These are phyloP conservation scores for Magallana nippona DNA, from an alignment of 2,888 invertebrate genomes.

Conservation along the genomic window DNA sequence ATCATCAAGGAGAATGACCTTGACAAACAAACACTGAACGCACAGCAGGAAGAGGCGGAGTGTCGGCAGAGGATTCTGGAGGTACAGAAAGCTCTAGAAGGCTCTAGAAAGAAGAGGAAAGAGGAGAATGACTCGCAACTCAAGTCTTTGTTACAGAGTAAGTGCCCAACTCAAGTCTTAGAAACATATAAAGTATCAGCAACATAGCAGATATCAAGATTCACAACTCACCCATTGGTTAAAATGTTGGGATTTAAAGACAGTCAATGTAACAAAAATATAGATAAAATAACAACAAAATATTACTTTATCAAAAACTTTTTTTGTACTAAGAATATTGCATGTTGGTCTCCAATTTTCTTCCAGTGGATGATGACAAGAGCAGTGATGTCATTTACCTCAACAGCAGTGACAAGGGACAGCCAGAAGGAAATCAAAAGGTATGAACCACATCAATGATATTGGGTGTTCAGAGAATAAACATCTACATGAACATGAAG, in stretches of 20 bases:
- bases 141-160: conserved; percentile 77
- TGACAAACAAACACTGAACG: conserved; percentile 94
- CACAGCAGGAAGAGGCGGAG: conserved; percentile 95
- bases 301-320: too few relatives aligned
- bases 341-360: background rate
- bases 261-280: too few relatives aligned
- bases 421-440: conserved; percentile 59
- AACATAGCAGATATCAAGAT: too few relatives aligned
- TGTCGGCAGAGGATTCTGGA: conserved; percentile 80
- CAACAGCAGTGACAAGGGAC: conserved; percentile 55
- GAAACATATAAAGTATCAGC: conserved; percentile 64
- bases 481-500: conserved; percentile 21
- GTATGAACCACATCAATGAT: conserved; percentile 49
- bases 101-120: conserved; percentile 49
- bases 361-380: conserved; percentile 52
- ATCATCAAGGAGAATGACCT: conserved; percentile 95
- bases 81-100: conserved; percentile 75
- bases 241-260: too few relatives aligned
- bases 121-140: conserved; percentile 75
- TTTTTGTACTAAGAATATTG: too few relatives aligned
- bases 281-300: too few relatives aligned
- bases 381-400: conserved; percentile 56
- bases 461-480: too few relatives aligned
- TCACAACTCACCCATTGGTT: too few relatives aligned
- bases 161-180: conserved; percentile 55